phyloP scores from a whole-genome alignment of 2,113 vertebrate genomes.

The Menura novaehollandiae region DNA sequence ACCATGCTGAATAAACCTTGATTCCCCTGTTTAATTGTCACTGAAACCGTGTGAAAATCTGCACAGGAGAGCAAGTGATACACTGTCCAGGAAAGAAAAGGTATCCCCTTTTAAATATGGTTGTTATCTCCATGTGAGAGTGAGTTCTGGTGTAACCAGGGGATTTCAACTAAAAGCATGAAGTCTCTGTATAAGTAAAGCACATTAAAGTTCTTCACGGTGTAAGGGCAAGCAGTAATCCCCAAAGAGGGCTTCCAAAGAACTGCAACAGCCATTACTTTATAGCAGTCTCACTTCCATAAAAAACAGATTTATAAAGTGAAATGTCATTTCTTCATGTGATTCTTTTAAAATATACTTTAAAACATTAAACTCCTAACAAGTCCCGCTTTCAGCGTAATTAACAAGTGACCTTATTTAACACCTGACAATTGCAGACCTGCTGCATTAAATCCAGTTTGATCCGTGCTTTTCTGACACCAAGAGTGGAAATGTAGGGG shows the following conservation, averaged over 20 bases:
- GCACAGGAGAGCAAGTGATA: neutral
- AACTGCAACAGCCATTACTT: neutral
- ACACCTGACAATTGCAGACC: neutral
- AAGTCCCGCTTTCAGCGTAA: neutral
- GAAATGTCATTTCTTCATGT: constrained; percentile 7
- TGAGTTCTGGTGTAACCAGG: neutral
- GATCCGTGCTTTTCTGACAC: neutral
- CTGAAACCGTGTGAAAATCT: neutral
- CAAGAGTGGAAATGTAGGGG: neutral
- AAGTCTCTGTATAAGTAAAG: neutral
- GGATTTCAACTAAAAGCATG: neutral
- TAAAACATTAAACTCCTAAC: neutral
- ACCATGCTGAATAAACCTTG: neutral
- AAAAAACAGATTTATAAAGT: constrained; percentile 3
- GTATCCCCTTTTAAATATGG: neutral
- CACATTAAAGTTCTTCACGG: neutral
- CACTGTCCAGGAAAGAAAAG: neutral
- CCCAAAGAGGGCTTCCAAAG: neutral
- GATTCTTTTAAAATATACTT: constrained; percentile 5
- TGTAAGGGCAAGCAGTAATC: neutral
- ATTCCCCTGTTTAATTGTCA: neutral
- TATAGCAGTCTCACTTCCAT: neutral
- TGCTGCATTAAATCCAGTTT: neutral
- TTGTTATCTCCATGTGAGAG: neutral
- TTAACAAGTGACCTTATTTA: neutral